These are phyloP conservation scores for Lamellibrachia satsuma DNA, from an alignment of 2,888 invertebrate genomes.

Conservation along the genomic window DNA sequence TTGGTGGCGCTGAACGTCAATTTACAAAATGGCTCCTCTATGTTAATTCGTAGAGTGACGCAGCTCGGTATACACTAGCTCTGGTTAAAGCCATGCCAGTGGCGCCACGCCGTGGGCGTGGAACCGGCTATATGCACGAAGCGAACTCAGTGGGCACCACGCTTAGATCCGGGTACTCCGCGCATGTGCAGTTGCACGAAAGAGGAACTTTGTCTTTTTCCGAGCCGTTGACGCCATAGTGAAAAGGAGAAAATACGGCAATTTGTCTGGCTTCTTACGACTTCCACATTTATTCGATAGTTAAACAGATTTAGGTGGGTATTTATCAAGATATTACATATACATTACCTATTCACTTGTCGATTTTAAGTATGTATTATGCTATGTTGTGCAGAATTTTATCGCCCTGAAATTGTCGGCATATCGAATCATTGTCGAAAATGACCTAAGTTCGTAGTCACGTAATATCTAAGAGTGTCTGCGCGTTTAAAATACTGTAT, in stretches of 20 bases:
- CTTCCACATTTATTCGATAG: background rate
- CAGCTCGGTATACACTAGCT: background rate
- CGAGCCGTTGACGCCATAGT: slow-evolving; percentile 34
- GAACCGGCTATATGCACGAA: background rate
- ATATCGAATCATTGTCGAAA: slow-evolving; percentile 3
- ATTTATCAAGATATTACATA: background rate
- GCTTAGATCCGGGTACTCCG: slow-evolving; percentile 31
- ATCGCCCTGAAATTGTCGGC: background rate
- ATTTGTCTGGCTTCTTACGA: slow-evolving; percentile 13
- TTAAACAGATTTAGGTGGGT: background rate
- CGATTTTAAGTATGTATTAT: background rate
- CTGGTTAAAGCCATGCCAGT: background rate
- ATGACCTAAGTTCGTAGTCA: background rate
- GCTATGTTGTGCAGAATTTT: background rate
- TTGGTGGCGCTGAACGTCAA: no score
- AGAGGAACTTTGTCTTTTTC: slow-evolving; percentile 54
- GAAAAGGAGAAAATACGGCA: background rate
- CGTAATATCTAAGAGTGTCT: background rate
- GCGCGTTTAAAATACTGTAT: background rate
- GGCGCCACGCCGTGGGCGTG: background rate
- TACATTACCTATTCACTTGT: background rate
- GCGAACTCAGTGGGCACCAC: background rate
- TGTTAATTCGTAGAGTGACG: background rate
- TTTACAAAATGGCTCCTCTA: no score
- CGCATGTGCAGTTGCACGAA: slow-evolving; percentile 51